phyloP scores from a whole-genome alignment of 1,140 invertebrate species.

The Semibalanus balanoides region DNA sequence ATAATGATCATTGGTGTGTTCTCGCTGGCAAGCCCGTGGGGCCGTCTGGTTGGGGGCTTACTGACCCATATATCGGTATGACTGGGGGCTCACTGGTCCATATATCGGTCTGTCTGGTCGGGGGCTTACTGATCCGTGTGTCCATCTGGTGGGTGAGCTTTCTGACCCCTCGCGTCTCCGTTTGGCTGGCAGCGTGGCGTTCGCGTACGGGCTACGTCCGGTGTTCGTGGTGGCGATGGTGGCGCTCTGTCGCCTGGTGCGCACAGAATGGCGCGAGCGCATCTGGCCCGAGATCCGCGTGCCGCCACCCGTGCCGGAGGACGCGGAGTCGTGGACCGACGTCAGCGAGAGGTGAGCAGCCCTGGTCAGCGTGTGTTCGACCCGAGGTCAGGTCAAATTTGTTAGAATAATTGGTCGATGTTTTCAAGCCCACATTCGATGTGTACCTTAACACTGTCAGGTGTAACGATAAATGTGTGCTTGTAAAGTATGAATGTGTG shows the following conservation, averaged over 20 bases:
- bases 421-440: neutral
- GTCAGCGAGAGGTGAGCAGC: slow-evolving; percentile 16
- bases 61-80: too few species aligned
- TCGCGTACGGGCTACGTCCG: neutral
- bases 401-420: neutral
- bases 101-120: too few species aligned
- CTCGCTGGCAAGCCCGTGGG: too few species aligned
- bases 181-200: neutral
- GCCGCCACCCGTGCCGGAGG: slow-evolving; percentile 18
- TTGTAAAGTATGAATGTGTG: neutral
- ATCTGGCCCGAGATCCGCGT: slow-evolving; percentile 28
- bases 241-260: neutral
- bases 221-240: neutral
- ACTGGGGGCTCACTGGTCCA: too few species aligned
- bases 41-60: too few species aligned
- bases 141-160: neutral
- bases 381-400: too few species aligned
- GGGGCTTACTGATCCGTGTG: too few species aligned
- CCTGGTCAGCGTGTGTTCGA: too few species aligned
- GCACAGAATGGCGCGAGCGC: slow-evolving; percentile 20
- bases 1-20: too few species aligned
- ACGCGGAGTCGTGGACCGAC: slow-evolving; percentile 19
- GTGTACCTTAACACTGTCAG: too few species aligned
- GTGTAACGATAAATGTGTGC: neutral
- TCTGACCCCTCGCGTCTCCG: neutral